Evolutionary conservation across 2,888 invertebrate genomes (phyloP).

Genomic region (Hoplodrina ambigua): DNA sequence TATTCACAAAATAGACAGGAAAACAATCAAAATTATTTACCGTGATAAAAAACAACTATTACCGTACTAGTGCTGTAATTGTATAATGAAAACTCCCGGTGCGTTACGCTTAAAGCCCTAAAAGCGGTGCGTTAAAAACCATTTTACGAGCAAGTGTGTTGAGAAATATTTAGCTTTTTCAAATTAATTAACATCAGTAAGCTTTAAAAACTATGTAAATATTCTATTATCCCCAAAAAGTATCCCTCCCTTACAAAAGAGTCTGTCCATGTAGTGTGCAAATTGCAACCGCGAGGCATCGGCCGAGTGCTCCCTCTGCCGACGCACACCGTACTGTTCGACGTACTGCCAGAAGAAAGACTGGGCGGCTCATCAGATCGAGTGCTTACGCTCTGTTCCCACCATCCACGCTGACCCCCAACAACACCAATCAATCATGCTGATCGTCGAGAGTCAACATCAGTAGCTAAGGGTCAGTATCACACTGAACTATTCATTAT

Average conservation of each 20-base stretch:
- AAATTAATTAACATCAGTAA: neutral
- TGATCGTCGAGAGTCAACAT: conserved; percentile 95
- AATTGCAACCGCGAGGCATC: conserved; percentile 97
- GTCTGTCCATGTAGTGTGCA: conserved; percentile 92
- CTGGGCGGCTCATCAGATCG: conserved; percentile 96
- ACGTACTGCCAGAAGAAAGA: conserved; percentile 97
- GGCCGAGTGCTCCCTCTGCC: conserved; percentile 96
- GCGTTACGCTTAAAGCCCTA: too few species aligned
- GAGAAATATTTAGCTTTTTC: neutral
- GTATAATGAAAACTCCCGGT: too few species aligned
- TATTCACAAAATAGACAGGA: too few species aligned
- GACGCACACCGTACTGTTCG: conserved; percentile 96
- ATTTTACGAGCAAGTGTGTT: neutral
- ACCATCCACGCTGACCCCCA: conserved; percentile 84
- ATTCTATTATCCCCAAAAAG: neutral
- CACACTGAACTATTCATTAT: neutral
- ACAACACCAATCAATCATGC: conserved; percentile 94
- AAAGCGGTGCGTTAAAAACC: too few species aligned
- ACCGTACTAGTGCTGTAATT: too few species aligned
- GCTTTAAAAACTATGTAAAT: neutral
- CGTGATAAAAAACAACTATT: too few species aligned
- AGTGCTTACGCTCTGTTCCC: conserved; percentile 93
- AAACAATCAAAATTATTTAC: too few species aligned
- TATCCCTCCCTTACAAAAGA: conserved; percentile 11
- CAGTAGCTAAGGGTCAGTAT: conserved; percentile 79